Evolutionary conservation across 2,888 invertebrate genomes (phyloP).

Genomic region (Melangyna quadrimaculata): DNA sequence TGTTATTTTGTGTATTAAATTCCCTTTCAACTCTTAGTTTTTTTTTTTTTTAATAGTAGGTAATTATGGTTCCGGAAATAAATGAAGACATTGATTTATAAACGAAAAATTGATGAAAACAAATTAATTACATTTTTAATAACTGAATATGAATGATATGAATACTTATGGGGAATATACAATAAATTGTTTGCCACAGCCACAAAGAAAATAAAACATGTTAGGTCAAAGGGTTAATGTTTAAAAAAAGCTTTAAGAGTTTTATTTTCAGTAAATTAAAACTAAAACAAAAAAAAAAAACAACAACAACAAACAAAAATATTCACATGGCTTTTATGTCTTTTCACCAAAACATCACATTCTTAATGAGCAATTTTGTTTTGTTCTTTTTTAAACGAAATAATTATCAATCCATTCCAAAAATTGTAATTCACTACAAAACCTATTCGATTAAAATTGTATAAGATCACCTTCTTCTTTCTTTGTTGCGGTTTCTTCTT

Average conservation of each 20-base stretch:
- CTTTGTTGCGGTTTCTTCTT: conserved; percentile 83
- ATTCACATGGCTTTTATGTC: conserved; percentile 55
- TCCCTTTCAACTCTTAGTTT: not conserved
- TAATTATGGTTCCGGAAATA: not conserved
- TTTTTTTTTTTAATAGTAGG: not conserved
- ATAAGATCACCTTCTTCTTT: conserved; percentile 85
- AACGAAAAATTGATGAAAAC: not conserved
- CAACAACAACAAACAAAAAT: conserved; percentile 44
- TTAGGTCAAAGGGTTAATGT: conserved; percentile 38
- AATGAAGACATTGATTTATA: not conserved
- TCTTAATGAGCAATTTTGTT: conserved; percentile 8
- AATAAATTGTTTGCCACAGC: conserved; percentile 1
- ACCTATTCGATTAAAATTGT: conserved; percentile 76
- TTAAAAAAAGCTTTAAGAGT: conserved; percentile 41
- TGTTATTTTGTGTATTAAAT: not conserved
- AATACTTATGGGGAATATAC: not conserved
- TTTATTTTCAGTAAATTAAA: conserved; percentile 44
- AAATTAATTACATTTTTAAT: not conserved
- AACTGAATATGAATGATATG: conserved; percentile 3
- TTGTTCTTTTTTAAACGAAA: conserved; percentile 9
- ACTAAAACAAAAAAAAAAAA: conserved; percentile 15
- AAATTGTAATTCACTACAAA: conserved; percentile 30
- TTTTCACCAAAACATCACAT: conserved; percentile 43
- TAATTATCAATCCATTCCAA: conserved; percentile 49
- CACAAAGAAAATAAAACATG: conserved; percentile 66